Evolutionary conservation across 2,113 vertebrate genomes (phyloP).

Genomic region (Aspiorhynchus laticeps): DNA sequence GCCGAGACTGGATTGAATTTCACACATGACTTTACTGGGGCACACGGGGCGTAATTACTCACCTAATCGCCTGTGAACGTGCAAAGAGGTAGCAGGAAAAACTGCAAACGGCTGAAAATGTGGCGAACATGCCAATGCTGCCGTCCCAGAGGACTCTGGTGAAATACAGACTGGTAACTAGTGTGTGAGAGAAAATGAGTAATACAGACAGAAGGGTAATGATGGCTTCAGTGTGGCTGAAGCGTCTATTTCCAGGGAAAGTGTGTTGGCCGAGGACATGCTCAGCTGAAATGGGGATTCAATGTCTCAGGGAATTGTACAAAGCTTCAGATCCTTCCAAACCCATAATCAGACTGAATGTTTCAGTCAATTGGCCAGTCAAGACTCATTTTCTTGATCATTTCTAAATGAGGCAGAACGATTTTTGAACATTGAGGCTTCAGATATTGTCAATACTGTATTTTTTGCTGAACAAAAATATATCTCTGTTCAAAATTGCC

Average conservation of each 20-base stretch:
- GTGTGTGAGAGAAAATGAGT: constrained; percentile 13
- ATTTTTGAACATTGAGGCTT: neutral
- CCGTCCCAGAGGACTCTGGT: constrained; percentile 13
- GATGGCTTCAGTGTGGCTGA: neutral
- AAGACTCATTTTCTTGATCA: constrained; percentile 1
- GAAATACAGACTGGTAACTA: constrained; percentile 13
- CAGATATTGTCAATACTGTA: neutral
- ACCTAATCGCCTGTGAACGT: constrained; percentile 51
- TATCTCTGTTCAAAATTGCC: neutral
- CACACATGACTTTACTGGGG: constrained; percentile 42
- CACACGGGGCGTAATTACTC: constrained; percentile 46
- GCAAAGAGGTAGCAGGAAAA: constrained; percentile 25
- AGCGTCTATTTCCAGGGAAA: neutral
- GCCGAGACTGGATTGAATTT: constrained; percentile 35
- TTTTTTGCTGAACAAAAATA: no score
- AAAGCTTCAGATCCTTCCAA: constrained; percentile 8
- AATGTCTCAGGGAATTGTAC: constrained; percentile 35
- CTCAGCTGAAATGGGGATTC: constrained; percentile 35
- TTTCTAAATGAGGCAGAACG: constrained; percentile 1
- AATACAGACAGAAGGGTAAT: constrained; percentile 19
- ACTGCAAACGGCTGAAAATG: constrained; percentile 17
- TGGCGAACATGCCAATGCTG: neutral
- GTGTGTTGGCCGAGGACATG: neutral
- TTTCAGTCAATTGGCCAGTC: constrained; percentile 29
- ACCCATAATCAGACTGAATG: constrained; percentile 18